These are phyloP conservation scores for Lacanobia wlatinum DNA, from an alignment of 2,888 invertebrate genomes.

Conservation along the genomic window DNA sequence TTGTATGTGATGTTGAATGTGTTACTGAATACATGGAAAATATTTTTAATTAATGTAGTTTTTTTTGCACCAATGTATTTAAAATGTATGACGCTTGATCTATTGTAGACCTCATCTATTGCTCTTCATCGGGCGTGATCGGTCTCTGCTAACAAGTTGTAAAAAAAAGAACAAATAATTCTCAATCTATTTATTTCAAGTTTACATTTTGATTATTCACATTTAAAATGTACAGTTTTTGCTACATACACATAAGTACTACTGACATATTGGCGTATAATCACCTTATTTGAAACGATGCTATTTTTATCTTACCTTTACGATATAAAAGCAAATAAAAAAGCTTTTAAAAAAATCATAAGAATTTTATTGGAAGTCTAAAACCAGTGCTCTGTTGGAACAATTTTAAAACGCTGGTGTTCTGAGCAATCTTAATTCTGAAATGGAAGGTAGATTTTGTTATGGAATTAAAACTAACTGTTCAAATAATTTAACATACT, in stretches of 20 bases:
- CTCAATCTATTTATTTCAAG: constrained; percentile 71
- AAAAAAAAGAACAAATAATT: constrained; percentile 26
- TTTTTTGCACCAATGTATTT: no score
- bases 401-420: constrained; percentile 42
- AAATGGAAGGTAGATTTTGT: constrained; percentile 11
- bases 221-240: constrained; percentile 67
- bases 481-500: constrained; percentile 5
- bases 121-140: no score
- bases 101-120: no score
- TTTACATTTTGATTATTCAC: constrained; percentile 69
- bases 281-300: constrained; percentile 51
- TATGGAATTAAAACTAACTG: neutral
- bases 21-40: constrained; percentile 44
- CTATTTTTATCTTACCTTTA: constrained; percentile 27
- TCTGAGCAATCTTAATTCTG: neutral
- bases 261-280: constrained; percentile 66
- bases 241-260: constrained; percentile 66
- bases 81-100: no score
- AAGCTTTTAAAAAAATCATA: constrained; percentile 15
- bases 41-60: neutral
- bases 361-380: neutral
- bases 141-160: neutral
- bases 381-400: constrained; percentile 44
- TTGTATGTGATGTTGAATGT: constrained; percentile 36
- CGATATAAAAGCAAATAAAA: constrained; percentile 28